Percentiles rank a stretch among this genome's conserved stretches.
These are phyloP conservation scores for Gyrodactylus salaris DNA, from an alignment of 1,140 invertebrate species.

Conservation along the genomic window DNA sequence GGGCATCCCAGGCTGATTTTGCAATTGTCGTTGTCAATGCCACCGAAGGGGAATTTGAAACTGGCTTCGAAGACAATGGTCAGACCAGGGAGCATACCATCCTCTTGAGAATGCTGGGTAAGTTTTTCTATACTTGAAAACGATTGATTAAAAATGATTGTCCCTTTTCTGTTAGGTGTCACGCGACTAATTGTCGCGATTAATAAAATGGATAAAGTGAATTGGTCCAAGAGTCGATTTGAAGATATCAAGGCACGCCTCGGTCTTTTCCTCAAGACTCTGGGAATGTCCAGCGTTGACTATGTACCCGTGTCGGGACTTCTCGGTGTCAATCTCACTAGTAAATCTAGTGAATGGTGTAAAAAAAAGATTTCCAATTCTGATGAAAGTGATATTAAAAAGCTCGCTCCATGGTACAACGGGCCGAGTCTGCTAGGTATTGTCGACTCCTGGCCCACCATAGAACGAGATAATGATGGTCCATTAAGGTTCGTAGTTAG, in stretches of 20 bases:
- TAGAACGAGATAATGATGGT: conserved; percentile 58
- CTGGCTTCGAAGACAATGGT: conserved; percentile 76
- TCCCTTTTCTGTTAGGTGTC: conserved; percentile 27
- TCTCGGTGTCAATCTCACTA: not conserved
- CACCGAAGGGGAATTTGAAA: conserved; percentile 71
- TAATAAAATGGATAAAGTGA: conserved; percentile 25
- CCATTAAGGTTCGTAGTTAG: conserved; percentile 89
- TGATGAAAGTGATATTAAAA: not conserved
- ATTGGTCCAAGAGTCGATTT: conserved; percentile 34
- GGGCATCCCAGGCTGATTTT: conserved; percentile 31
- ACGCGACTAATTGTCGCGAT: conserved; percentile 33
- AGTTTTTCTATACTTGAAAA: too few relatives aligned
- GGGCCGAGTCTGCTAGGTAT: conserved; percentile 29
- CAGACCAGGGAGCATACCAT: conserved; percentile 88
- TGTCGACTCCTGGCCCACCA: conserved; percentile 56
- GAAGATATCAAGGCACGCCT: conserved; percentile 50
- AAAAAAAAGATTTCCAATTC: not conserved
- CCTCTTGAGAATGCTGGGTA: conserved; percentile 33
- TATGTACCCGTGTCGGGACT: conserved; percentile 1
- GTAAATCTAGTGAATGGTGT: not conserved
- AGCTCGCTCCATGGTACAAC: conserved; percentile 39
- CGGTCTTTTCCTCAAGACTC: not conserved
- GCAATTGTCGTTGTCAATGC: conserved; percentile 78
- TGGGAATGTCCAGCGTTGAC: not conserved
- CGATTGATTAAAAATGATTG: conserved; percentile 37